These are phyloP conservation scores for Chloroceryle amazona DNA, from an alignment of 2,797 vertebrate genomes.

Conservation along the genomic window DNA sequence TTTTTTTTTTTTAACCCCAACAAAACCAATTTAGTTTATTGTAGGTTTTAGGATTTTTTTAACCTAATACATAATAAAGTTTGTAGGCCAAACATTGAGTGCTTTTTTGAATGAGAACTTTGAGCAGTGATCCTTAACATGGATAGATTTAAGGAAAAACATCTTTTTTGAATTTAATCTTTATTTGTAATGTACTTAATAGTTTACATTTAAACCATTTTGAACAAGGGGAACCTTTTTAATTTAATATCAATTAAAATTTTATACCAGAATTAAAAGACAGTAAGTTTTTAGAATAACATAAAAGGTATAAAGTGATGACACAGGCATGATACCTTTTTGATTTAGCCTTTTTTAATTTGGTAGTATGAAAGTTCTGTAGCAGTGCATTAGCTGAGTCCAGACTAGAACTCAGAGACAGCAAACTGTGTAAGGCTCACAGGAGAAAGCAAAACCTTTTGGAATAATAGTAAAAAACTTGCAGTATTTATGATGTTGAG, in stretches of 20 bases:
- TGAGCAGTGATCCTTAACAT: neutral
- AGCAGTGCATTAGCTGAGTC: neutral
- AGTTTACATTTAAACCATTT: neutral
- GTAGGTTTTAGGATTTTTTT: neutral
- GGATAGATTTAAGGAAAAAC: neutral
- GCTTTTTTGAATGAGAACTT: neutral
- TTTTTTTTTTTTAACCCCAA: neutral
- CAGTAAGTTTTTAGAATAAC: neutral
- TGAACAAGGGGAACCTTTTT: neutral
- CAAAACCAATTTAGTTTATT: neutral
- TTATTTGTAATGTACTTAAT: neutral
- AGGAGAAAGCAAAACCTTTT: neutral
- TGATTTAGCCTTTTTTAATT: neutral
- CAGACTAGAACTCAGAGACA: neutral
- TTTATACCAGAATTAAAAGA: neutral
- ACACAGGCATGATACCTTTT: neutral
- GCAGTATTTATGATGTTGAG: conserved; percentile 2
- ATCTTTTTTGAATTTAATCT: neutral
- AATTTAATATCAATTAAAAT: neutral
- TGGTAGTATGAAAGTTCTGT: neutral
- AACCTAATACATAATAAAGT: neutral
- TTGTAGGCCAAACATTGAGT: neutral
- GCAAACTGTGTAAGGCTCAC: neutral
- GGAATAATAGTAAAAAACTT: neutral
- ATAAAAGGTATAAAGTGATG: neutral